Evolutionary conservation across 2,888 invertebrate species (phyloP).

Genomic region (Nephrotoma appendiculata): DNA sequence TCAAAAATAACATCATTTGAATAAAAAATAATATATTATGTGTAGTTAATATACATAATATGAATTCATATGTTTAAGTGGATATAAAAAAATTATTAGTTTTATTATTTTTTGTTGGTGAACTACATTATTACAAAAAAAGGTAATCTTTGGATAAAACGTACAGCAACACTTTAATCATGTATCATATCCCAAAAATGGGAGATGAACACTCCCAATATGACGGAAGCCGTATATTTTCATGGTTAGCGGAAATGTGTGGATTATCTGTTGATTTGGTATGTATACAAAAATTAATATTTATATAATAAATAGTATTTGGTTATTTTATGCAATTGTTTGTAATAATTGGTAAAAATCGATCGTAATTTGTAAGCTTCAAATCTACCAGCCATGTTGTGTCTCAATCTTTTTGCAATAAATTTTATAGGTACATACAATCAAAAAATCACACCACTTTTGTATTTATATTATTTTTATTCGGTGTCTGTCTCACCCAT

Average conservation of each 20-base stretch:
- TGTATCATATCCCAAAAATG: conserved; percentile 4
- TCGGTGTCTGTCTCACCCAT: not conserved
- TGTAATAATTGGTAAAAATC: not conserved
- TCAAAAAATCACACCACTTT: not conserved
- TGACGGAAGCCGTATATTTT: conserved; percentile 56
- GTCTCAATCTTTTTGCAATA: not conserved
- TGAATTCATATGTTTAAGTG: not conserved
- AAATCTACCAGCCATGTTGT: not conserved
- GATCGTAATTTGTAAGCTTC: not conserved
- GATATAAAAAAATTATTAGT: not conserved
- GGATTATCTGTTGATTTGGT: conserved; percentile 70
- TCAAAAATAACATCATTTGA: not conserved
- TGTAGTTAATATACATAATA: not conserved
- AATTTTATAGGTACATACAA: not conserved
- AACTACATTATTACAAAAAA: not conserved
- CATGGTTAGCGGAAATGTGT: conserved; percentile 48
- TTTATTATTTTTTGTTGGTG: not conserved
- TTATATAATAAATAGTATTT: not conserved
- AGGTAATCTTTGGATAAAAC: not conserved
- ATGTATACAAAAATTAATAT: conserved; percentile 25
- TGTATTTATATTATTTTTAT: not conserved
- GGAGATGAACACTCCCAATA: conserved; percentile 32
- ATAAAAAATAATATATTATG: not conserved
- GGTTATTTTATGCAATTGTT: not conserved
- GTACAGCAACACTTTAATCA: not conserved